phyloP scores from a whole-genome alignment of 2,888 invertebrate species.

The Orgyia antiqua region DNA sequence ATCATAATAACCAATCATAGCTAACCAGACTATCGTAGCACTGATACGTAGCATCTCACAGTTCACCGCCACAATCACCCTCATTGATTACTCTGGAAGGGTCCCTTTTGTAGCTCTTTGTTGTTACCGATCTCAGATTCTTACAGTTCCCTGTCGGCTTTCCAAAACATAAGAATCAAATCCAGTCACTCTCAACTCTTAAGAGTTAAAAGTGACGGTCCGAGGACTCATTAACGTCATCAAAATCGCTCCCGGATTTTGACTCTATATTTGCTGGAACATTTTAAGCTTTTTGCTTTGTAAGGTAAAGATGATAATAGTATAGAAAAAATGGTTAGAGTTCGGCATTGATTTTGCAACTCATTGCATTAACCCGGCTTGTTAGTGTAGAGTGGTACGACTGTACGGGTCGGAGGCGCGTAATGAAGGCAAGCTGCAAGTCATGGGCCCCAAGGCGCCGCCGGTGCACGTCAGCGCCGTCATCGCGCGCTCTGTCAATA shows the following conservation, averaged over 20 bases:
- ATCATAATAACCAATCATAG: constrained; percentile 25
- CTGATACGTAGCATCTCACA: constrained; percentile 36
- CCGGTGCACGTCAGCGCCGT: constrained; percentile 49
- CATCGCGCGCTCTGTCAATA: constrained; percentile 66
- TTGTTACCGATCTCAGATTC: constrained; percentile 58
- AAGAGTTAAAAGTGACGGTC: constrained; percentile 50
- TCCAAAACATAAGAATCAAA: constrained; percentile 43
- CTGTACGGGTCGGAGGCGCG: constrained; percentile 42
- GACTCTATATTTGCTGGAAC: constrained; percentile 16
- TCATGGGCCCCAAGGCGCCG: constrained; percentile 63
- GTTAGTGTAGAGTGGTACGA: constrained; percentile 52
- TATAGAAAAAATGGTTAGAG: constrained; percentile 22
- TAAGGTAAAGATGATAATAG: constrained; percentile 32
- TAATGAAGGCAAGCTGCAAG: constrained; percentile 73
- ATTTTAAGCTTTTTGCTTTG: constrained; percentile 31
- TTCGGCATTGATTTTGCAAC: constrained; percentile 59
- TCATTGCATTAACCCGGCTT: constrained; percentile 76
- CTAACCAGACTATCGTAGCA: constrained; percentile 38
- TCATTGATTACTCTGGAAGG: constrained; percentile 50
- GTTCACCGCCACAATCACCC: constrained; percentile 48
- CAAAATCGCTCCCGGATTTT: constrained; percentile 63
- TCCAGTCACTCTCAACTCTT: constrained; percentile 43
- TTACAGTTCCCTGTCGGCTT: constrained; percentile 35
- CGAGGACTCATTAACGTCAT: constrained; percentile 71
- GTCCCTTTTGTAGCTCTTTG: constrained; percentile 48